Conservation (phyloP, 2,888 invertebrate genomes). For the Phengaris alcon region DNA sequence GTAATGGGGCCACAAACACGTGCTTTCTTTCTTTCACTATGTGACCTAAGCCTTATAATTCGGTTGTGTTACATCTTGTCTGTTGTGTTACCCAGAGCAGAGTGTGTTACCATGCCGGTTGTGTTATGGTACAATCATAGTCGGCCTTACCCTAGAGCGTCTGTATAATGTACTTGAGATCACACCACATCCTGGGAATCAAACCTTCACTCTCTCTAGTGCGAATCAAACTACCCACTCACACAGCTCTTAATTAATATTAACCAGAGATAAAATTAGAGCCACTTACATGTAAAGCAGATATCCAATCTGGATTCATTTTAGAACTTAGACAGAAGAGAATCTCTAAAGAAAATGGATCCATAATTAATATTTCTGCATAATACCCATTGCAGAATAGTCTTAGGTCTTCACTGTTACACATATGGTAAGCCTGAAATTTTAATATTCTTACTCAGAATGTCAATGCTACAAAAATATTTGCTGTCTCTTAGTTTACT, state of each 20-base stretch:
- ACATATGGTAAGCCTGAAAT: constrained; percentile 88
- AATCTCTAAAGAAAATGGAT: constrained; percentile 96
- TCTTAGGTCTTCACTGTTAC: constrained; percentile 88
- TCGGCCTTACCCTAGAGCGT: no score
- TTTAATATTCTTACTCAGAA: not conserved
- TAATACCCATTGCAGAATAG: constrained; percentile 99
- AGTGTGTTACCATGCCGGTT: no score
- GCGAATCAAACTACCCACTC: no score
- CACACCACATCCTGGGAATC: no score
- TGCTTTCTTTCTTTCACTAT: not conserved
- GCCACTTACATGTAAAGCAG: constrained; percentile 90
- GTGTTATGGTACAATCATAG: no score
- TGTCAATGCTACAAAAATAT: not conserved
- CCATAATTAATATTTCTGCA: constrained; percentile 97
- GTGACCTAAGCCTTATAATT: not conserved
- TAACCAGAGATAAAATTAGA: not conserved
- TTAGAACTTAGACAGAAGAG: constrained; percentile 95
- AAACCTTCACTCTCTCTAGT: no score
- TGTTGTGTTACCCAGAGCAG: no score
- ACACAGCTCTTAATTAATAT: no score
- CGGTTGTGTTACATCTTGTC: no score
- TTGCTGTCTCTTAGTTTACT: not conserved
- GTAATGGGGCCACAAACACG: no score
- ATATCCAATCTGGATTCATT: constrained; percentile 99
- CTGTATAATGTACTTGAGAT: no score